Evolutionary conservation across 2,888 invertebrate genomes (phyloP).

Genomic region (Dendrolimus pini): DNA sequence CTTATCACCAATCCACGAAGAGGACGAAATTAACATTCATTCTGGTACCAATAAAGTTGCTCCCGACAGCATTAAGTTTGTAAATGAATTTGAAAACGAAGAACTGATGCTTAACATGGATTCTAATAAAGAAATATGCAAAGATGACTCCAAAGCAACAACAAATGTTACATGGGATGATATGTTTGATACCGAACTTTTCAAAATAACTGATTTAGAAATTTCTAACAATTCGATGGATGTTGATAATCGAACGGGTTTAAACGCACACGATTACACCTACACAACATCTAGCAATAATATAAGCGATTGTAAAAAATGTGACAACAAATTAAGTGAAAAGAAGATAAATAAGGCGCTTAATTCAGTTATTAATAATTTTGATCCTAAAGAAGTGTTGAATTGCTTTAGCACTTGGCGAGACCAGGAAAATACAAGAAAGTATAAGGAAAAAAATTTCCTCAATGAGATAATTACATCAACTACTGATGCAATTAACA

Average conservation of each 20-base stretch:
- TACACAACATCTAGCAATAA: neutral
- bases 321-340: neutral
- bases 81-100: too few species aligned
- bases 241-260: neutral
- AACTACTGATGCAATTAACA: neutral
- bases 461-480: neutral
- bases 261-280: neutral
- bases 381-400: neutral
- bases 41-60: neutral
- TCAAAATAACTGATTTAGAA: conserved; percentile 10
- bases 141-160: neutral
- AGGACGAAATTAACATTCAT: neutral
- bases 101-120: too few species aligned
- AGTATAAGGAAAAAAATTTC: neutral
- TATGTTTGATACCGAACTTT: conserved; percentile 47
- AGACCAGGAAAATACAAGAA: neutral
- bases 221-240: neutral
- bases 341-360: neutral
- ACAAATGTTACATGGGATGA: conserved; percentile 32
- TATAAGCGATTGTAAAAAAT: neutral
- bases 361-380: neutral
- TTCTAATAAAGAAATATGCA: too few species aligned
- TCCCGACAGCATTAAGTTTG: neutral
- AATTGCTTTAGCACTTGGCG: neutral
- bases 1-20: neutral